Evolutionary conservation across 1,140 invertebrate genomes (phyloP), one percentile per base, ranked within the genome.

Genomic region (Phenacoccus solenopsis): DNA sequence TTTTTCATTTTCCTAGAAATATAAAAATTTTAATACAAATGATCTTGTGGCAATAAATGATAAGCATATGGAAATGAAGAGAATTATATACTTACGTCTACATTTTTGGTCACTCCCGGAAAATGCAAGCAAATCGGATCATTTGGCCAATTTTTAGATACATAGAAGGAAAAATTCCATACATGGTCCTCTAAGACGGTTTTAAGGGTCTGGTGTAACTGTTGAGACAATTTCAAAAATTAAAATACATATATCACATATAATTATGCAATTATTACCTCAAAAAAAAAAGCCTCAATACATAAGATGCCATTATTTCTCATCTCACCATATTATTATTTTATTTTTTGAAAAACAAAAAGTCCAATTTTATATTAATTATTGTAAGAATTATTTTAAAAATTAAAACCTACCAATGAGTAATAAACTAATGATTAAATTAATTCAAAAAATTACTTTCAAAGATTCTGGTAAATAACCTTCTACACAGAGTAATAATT

Each of bases 121-220:
- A 92, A 91, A 79, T 92, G 90, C 74, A 91, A 80, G 77, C 88
- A 88, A 76, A 92, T 87, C 71, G 88, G 87, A 74, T 90, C 85
- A 73, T 90, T 86, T 27, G 89, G 90, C 89, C 89, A 92, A 78
- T 83, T 86, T 80, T 90, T 90, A 76, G 87, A 85, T 76, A 92
- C 88, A 84, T 92, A 92, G 83, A 91, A 91, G 81, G 90, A 83
- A 81, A 92, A 92, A 76, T 91, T 86, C 89, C 89, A 91, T 78
- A 92, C 88, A 77, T 85, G 85, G 80, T 92, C 89, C 80, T 86
- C 87, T 78, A 90, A 84, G 82, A 87, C 91, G 81, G 90, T 92
- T 82, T 88, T 84, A 78, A 92, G 83, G 75, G 90, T 91, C 82
- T 91, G 89, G 83, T 92, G 90, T 83, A 92, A 90, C 89, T 91